Evolutionary conservation across 2,113 vertebrate genomes (phyloP).

Genomic region (Lophius piscatorius): DNA sequence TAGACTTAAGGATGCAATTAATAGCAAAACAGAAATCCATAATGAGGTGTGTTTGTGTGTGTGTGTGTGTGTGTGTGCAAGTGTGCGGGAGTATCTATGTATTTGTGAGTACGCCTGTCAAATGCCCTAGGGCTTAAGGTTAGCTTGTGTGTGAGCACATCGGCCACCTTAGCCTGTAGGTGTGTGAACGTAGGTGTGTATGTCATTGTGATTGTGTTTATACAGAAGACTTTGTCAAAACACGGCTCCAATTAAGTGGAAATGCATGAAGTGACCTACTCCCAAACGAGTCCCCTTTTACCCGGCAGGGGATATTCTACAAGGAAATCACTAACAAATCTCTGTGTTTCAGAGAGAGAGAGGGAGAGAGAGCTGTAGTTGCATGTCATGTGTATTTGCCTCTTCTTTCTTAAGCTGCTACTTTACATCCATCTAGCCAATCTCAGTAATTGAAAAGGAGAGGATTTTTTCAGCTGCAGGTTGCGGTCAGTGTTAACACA

Average conservation of each 20-base stretch:
- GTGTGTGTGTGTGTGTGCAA: constrained; percentile 4
- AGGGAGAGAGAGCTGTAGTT: constrained; percentile 31
- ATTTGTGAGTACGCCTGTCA: constrained; percentile 14
- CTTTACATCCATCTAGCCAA: not conserved
- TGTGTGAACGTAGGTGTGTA: constrained; percentile 17
- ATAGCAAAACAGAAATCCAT: constrained; percentile 42
- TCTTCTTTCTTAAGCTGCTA: not conserved
- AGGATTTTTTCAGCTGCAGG: too few relatives aligned
- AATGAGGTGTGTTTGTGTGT: constrained; percentile 33
- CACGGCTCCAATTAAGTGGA: constrained; percentile 68
- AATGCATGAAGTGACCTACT: constrained; percentile 78
- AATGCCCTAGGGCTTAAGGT: constrained; percentile 31
- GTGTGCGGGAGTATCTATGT: not conserved
- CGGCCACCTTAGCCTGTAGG: constrained; percentile 4
- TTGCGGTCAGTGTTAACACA: too few relatives aligned
- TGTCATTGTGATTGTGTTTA: constrained; percentile 22
- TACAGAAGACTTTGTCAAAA: constrained; percentile 53
- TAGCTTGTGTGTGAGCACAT: constrained; percentile 25
- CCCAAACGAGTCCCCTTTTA: constrained; percentile 61
- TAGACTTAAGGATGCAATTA: constrained; percentile 53
- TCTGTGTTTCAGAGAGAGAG: not conserved
- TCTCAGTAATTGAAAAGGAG: too few relatives aligned
- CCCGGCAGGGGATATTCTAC: constrained; percentile 42
- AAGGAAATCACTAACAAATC: constrained; percentile 46
- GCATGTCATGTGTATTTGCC: constrained; percentile 14